phyloP scores from a whole-genome alignment of 2,797 vertebrate species.

The Simalia tracyae region DNA sequence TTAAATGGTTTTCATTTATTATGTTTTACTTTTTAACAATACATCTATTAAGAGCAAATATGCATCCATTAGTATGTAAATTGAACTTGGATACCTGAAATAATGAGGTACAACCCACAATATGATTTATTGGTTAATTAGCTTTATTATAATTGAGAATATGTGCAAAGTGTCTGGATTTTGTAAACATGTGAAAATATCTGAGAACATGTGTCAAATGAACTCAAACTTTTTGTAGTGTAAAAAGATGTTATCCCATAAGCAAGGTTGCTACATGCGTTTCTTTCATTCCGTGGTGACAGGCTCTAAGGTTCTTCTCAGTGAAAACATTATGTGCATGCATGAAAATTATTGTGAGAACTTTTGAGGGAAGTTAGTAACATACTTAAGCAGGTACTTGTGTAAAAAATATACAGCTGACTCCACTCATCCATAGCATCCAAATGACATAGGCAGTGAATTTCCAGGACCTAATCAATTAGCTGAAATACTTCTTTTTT shows the following conservation, averaged over 20 bases:
- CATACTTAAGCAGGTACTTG: conserved; percentile 35
- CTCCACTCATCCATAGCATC: not conserved
- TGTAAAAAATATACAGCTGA: not conserved
- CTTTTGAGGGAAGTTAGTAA: conserved; percentile 33
- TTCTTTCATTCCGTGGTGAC: not conserved
- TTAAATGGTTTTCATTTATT: conserved; percentile 69
- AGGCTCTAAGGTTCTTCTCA: not conserved
- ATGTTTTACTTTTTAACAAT: conserved; percentile 62
- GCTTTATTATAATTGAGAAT: conserved; percentile 59
- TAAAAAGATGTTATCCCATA: not conserved
- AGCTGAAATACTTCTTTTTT: not conserved
- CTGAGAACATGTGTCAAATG: conserved; percentile 30
- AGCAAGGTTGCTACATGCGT: not conserved
- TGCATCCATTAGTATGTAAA: conserved; percentile 66
- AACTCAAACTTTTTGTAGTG: not conserved
- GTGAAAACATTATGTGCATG: not conserved
- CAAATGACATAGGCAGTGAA: not conserved
- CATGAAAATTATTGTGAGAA: conserved; percentile 24
- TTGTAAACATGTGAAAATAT: conserved; percentile 16
- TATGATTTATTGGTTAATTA: conserved; percentile 65
- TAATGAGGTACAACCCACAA: conserved; percentile 59
- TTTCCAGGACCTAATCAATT: not conserved
- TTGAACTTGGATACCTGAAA: conserved; percentile 63
- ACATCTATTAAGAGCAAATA: conserved; percentile 66
- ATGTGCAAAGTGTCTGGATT: conserved; percentile 1